phyloP scores from a whole-genome alignment of 1,140 invertebrate genomes.

The Bombus polaris region DNA sequence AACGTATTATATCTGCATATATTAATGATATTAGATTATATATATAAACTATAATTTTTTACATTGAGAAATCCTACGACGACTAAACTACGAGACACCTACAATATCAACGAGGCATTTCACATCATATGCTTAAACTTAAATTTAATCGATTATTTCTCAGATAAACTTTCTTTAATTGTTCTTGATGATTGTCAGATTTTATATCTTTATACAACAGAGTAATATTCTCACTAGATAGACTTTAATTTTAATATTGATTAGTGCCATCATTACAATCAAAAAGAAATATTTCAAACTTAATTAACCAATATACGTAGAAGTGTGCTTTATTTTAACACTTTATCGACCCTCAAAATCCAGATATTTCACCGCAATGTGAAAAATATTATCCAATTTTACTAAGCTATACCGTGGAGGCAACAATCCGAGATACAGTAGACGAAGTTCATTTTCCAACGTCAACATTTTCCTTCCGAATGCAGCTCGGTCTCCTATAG shows the following conservation, averaged over 20 bases:
- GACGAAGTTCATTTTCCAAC: constrained; percentile 4
- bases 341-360: too few species aligned
- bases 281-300: neutral
- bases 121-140: neutral
- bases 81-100: neutral
- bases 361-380: neutral
- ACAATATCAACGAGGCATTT: neutral
- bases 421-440: neutral
- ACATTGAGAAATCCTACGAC: neutral
- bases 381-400: neutral
- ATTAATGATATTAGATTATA: neutral
- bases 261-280: neutral
- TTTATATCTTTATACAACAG: neutral
- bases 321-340: too few species aligned
- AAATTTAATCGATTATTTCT: neutral
- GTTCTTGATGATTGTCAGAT: neutral
- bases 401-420: neutral
- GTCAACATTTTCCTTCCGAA: neutral
- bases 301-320: neutral
- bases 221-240: too few species aligned
- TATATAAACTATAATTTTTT: neutral
- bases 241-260: too few species aligned
- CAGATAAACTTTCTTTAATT: too few species aligned
- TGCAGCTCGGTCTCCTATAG: neutral
- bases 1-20: neutral